These are phyloP conservation scores for Caenorhabditis sp. DNA, from an alignment of 2,888 invertebrate species.

Conservation along the genomic window DNA sequence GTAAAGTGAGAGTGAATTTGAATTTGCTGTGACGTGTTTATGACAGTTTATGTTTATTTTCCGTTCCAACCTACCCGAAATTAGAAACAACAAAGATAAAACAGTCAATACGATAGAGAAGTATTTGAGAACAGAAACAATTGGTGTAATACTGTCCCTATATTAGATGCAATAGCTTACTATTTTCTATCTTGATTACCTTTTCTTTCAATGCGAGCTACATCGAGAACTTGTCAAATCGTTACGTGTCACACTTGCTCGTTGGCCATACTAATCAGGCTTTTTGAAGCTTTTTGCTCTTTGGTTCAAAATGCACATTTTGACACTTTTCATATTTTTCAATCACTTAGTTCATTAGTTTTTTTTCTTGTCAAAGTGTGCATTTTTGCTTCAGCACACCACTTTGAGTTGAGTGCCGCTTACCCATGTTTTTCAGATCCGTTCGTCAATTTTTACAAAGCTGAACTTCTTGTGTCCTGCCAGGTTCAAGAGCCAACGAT, in stretches of 20 bases:
- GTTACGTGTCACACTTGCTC: slow-evolving; percentile 36
- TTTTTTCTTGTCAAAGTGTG: slow-evolving; percentile 46
- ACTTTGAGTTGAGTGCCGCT: not conserved
- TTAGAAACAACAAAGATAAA: too few relatives aligned
- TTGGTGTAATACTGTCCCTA: too few relatives aligned
- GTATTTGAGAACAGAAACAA: too few relatives aligned
- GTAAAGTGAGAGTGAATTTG: slow-evolving; percentile 41
- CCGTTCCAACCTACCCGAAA: not conserved
- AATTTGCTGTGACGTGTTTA: slow-evolving; percentile 51
- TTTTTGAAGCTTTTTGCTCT: slow-evolving; percentile 44
- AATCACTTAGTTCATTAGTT: slow-evolving; percentile 2
- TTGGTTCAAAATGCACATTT: slow-evolving; percentile 49
- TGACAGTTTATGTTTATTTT: slow-evolving; percentile 31
- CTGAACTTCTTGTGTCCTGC: slow-evolving; percentile 56
- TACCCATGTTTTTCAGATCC: slow-evolving; percentile 48
- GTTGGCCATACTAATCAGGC: slow-evolving; percentile 55
- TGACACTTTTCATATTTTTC: slow-evolving; percentile 25
- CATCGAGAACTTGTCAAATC: not conserved
- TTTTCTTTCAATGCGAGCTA: not conserved
- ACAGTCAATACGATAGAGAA: too few relatives aligned
- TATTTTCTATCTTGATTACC: slow-evolving; percentile 7
- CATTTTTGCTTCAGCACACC: slow-evolving; percentile 41
- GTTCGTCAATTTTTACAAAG: slow-evolving; percentile 53
- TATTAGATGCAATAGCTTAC: too few relatives aligned
- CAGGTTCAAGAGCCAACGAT: slow-evolving; percentile 47